Percentiles rank a stretch among this genome's conserved stretches.
phyloP scores from a whole-genome alignment of 2,888 invertebrate species.

The Ctenicera cuprea region DNA sequence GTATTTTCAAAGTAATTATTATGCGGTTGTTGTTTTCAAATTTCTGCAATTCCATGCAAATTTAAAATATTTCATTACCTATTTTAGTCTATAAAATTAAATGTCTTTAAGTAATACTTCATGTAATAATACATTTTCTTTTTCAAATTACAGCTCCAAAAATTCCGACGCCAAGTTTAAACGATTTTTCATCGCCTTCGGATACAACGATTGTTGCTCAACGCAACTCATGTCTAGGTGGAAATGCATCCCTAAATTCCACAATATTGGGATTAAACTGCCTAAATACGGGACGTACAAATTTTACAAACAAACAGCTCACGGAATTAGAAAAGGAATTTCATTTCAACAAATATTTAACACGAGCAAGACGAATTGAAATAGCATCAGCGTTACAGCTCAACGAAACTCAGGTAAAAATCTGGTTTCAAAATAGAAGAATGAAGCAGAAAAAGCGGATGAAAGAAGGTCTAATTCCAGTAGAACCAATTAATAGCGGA shows the following conservation, averaged over 20 bases:
- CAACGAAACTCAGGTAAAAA: constrained; percentile 97
- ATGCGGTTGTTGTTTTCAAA: no score
- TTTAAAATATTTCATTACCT: no score
- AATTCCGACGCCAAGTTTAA: constrained; percentile 73
- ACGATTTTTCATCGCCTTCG: constrained; percentile 66
- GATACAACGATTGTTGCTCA: constrained; percentile 72
- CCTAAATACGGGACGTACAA: constrained; percentile 93
- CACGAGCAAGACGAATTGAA: constrained; percentile 96
- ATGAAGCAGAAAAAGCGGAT: constrained; percentile 99
- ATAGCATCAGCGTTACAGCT: constrained; percentile 97
- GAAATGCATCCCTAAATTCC: constrained; percentile 72
- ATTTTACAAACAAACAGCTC: constrained; percentile 99
- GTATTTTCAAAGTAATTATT: no score
- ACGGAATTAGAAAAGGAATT: constrained; percentile 99
- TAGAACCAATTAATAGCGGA: constrained; percentile 73
- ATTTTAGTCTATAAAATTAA: no score
- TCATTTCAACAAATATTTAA: constrained; percentile 99
- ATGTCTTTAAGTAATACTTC: no score
- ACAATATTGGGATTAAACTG: constrained; percentile 71
- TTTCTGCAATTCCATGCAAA: no score
- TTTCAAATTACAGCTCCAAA: constrained; percentile 78
- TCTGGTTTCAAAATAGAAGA: constrained; percentile 98
- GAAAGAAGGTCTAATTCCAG: constrained; percentile 89
- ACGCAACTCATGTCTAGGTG: constrained; percentile 69
- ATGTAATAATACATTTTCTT: not conserved